Conservation (phyloP, 2,113 vertebrate species). For the Emydocephalus ijimae region DNA sequence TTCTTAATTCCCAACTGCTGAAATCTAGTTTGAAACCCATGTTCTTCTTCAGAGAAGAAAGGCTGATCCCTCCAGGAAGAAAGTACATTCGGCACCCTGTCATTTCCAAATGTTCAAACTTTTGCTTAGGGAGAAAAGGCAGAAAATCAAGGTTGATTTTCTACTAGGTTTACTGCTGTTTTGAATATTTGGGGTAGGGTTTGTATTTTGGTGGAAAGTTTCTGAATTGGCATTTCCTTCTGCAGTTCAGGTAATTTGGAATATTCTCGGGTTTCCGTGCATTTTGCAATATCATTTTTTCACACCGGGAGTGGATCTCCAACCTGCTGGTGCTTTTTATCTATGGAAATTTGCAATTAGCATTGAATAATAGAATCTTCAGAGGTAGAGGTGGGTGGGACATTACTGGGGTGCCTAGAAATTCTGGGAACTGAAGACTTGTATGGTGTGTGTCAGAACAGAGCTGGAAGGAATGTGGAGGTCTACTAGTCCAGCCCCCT, state of each 20-base stretch:
- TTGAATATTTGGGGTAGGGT: background rate
- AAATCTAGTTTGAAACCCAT: background rate
- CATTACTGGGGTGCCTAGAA: background rate
- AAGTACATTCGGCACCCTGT: background rate
- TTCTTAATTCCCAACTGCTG: background rate
- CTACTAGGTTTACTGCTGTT: background rate
- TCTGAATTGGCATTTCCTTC: background rate
- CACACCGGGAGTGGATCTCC: background rate
- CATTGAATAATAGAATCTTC: background rate
- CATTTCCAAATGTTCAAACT: background rate
- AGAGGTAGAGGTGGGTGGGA: background rate
- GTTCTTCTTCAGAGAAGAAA: background rate
- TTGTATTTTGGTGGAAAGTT: background rate
- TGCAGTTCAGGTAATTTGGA: background rate
- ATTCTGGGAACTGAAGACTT: background rate
- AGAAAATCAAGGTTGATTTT: background rate
- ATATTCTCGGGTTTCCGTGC: background rate
- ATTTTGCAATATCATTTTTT: background rate
- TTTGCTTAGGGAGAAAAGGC: background rate
- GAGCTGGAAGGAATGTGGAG: too few species aligned
- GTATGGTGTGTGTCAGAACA: background rate
- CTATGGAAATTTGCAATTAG: background rate
- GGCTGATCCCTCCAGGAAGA: background rate
- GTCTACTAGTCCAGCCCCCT: too few species aligned
- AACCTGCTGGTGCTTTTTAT: background rate